A percentile compares a stretch with the other conserved stretches of the same genome.
Conservation (phyloP, 2,113 vertebrate genomes). For the Saimiri boliviensis region DNA sequence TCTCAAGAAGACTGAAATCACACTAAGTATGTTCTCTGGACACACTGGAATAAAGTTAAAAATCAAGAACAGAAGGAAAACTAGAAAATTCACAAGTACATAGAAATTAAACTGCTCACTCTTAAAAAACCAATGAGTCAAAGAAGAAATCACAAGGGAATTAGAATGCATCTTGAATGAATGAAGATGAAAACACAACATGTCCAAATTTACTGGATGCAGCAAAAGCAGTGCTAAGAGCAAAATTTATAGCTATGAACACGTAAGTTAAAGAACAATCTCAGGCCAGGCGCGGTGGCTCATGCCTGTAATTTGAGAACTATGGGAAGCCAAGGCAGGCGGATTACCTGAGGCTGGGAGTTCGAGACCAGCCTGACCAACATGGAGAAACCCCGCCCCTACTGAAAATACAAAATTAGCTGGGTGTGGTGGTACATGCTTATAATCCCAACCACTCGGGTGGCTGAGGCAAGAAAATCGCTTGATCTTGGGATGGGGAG, state of each 20-base stretch:
- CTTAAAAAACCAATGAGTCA: background rate
- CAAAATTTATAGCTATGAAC: background rate
- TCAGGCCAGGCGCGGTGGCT: too few species aligned
- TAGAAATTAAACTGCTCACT: background rate
- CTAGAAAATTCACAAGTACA: background rate
- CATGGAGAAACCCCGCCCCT: too few species aligned
- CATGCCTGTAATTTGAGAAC: too few species aligned
- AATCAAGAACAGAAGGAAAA: background rate
- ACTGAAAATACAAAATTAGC: too few species aligned
- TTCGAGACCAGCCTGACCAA: too few species aligned
- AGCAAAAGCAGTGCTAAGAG: background rate
- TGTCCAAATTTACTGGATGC: background rate
- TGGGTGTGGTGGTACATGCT: too few species aligned
- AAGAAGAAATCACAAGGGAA: background rate
- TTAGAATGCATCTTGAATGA: background rate
- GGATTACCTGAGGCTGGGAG: too few species aligned
- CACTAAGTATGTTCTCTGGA: background rate
- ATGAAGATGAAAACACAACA: background rate
- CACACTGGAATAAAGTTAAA: background rate
- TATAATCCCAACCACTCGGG: too few species aligned
- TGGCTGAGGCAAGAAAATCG: too few species aligned
- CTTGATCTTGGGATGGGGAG: too few species aligned
- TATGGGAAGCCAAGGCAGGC: too few species aligned
- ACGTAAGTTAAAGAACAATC: background rate
- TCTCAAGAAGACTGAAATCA: background rate